Base-by-base conservation (phyloP, 2,797 vertebrate genomes). In the Scyliorhinus canicula region DNA sequence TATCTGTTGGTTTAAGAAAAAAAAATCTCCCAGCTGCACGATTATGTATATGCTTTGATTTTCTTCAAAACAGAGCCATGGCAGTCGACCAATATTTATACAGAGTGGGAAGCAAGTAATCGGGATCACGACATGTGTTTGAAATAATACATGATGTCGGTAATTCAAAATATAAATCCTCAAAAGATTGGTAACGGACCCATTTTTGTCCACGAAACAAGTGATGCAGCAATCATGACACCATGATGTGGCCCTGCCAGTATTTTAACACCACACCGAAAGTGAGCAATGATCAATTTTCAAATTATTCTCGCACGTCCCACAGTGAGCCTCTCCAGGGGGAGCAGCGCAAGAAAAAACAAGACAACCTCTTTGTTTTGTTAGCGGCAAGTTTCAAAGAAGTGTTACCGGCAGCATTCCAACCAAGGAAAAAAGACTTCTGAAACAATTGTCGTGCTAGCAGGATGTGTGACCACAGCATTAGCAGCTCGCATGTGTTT, bases 121-220 rank as follows among this genome's bases (percentile, higher is more conserved):
- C 52, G n/a, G 52, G 55, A 31, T 40, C 8, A 44, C n/a, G 0
- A 19, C 57, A 60, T 65, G 60, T 44, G n/a, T 65, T 44, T 91
- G 40, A 91, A 91, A 65, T 90, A 90, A 60, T 60, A 60, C 86
- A 90, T 90, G 86, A 57, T 60, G 31, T 65, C 88, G 65, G 31
- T 21, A 47, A 16, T 69, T 74, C 44, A 94, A 71, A 94, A 55
- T 86, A 82, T 60, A 71, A 69, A 94, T 71, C 12, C 44, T 19
- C 26, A 52, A 71, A 60, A 55, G 31, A 52, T 52, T 12, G 47
- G 40, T 31, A 9, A 35, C 52, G 47, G 93, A 52, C 35, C 47
- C 74, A 12, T 35, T 52, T 91, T 60, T 11, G 63, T 44, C 60
- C n/a, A 91, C 63, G 50, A 74, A 94, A 35, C 28, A 71, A 74